These are phyloP conservation scores for Octonoba sinensis DNA, from an alignment of 2,888 invertebrate genomes.

Conservation along the genomic window DNA sequence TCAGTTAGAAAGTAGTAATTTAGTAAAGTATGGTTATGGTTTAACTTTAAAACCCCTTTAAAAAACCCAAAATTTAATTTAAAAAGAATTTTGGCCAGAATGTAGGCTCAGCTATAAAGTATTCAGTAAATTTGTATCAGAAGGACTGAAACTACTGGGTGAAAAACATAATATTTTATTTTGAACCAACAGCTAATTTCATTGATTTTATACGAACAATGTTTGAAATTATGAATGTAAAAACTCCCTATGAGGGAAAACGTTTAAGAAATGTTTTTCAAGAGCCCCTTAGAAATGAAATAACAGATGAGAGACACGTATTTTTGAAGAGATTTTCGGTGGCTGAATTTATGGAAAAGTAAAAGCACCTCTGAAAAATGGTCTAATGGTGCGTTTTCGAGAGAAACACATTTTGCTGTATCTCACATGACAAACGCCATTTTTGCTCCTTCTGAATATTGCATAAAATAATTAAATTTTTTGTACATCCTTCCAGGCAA, in stretches of 20 bases:
- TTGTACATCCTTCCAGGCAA: constrained; percentile 1
- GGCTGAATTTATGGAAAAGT: neutral
- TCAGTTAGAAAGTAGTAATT: constrained; percentile 4
- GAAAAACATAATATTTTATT: neutral
- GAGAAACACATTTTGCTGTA: too few relatives aligned
- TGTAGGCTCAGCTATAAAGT: constrained; percentile 15
- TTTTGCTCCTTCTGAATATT: too few relatives aligned
- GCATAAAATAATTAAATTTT: too few relatives aligned
- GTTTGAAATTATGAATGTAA: constrained; percentile 27
- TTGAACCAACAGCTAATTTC: too few relatives aligned
- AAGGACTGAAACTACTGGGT: neutral
- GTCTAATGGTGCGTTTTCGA: too few relatives aligned
- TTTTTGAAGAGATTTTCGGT: neutral
- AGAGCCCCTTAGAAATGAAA: neutral
- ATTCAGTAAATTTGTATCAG: constrained; percentile 5
- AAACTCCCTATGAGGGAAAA: neutral
- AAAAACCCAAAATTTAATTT: constrained; percentile 1
- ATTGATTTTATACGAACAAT: too few relatives aligned
- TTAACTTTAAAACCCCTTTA: constrained; percentile 13
- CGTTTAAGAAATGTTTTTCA: neutral
- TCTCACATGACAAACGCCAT: too few relatives aligned
- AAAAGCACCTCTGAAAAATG: neutral
- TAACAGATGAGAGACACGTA: neutral
- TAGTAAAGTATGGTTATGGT: constrained; percentile 25
- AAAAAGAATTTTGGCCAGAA: constrained; percentile 31